phyloP scores from a whole-genome alignment of 2,888 invertebrate species.

The Dusona sp. region DNA sequence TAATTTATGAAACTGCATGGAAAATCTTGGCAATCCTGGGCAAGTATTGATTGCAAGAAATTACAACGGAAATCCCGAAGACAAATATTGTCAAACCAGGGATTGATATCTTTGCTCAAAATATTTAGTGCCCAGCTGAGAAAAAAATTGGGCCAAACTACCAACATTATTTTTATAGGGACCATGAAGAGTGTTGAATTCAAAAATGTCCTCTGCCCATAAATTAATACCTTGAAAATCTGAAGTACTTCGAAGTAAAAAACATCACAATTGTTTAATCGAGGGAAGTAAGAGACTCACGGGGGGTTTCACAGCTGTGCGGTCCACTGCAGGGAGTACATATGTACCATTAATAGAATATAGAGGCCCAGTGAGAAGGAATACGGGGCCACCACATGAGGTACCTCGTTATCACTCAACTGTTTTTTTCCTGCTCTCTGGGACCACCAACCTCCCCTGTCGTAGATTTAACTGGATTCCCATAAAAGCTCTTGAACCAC shows the following conservation, averaged over 20 bases:
- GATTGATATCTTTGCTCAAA: too few relatives aligned
- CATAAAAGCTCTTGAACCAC: conserved; percentile 48
- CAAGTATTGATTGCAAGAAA: too few relatives aligned
- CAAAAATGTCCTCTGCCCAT: not conserved
- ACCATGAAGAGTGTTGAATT: not conserved
- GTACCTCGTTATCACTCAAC: conserved; percentile 82
- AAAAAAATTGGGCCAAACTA: not conserved
- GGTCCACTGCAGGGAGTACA: conserved; percentile 68
- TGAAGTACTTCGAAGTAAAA: conserved; percentile 16
- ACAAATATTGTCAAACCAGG: too few relatives aligned
- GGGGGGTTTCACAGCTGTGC: conserved; percentile 73
- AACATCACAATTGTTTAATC: conserved; percentile 34
- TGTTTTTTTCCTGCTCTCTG: conserved; percentile 69
- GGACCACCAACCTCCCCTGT: conserved; percentile 36
- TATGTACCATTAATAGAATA: conserved; percentile 29
- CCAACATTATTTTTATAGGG: not conserved
- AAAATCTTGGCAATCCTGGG: too few relatives aligned
- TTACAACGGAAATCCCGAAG: too few relatives aligned
- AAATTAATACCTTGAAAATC: not conserved
- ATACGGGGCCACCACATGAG: conserved; percentile 74
- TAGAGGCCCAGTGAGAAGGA: conserved; percentile 61
- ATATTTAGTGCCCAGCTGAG: too few relatives aligned
- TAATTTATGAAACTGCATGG: too few relatives aligned
- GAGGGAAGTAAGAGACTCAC: conserved; percentile 46
- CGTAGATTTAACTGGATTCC: conserved; percentile 58